phyloP scores from a whole-genome alignment of 2,113 vertebrate species.

The Martes martes region DNA sequence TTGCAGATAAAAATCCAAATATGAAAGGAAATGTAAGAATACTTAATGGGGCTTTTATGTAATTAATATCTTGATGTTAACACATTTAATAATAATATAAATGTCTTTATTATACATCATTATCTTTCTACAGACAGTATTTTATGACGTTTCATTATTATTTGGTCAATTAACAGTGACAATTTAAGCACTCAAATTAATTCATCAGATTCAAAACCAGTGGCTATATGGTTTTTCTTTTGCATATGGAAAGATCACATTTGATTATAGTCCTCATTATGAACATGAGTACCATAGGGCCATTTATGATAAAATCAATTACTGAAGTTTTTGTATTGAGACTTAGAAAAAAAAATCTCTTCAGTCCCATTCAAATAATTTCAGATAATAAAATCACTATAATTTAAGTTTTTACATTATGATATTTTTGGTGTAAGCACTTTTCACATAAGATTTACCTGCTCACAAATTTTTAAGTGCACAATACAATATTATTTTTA shows the following conservation, averaged over 20 bases:
- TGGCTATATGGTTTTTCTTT: background rate
- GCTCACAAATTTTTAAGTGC: background rate
- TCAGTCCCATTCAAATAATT: background rate
- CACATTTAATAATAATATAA: conserved; percentile 28
- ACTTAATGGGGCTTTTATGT: background rate
- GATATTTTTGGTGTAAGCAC: background rate
- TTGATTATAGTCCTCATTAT: background rate
- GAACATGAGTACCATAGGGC: background rate
- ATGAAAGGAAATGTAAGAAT: conserved; percentile 35
- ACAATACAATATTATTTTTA: background rate
- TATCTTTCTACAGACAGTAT: conserved; percentile 12
- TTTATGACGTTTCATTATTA: conserved; percentile 36
- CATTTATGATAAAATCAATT: background rate
- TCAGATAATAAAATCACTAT: background rate
- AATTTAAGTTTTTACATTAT: background rate
- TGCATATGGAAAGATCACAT: background rate
- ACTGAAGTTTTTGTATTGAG: background rate
- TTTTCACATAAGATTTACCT: background rate
- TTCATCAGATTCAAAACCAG: background rate
- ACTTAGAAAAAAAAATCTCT: background rate
- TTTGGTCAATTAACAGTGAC: background rate
- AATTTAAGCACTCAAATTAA: conserved; percentile 1
- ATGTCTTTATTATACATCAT: conserved; percentile 34
- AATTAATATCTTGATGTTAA: conserved; percentile 38
- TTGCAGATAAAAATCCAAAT: background rate